These are phyloP conservation scores for Cuculus canorus DNA, from an alignment of 2,797 vertebrate genomes.

Conservation along the genomic window DNA sequence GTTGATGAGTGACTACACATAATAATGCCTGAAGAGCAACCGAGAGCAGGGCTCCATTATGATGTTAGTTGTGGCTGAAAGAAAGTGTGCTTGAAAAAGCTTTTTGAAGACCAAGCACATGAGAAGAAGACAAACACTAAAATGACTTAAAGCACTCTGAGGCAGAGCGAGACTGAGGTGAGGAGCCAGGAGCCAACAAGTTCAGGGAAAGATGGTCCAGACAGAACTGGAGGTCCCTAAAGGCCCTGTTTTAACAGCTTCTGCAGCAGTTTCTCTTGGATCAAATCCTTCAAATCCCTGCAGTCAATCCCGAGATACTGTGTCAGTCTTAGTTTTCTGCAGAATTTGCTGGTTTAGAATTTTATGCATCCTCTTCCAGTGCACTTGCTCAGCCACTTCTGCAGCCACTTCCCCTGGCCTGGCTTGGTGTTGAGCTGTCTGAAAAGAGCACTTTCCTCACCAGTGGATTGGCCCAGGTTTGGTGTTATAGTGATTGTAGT, in stretches of 20 bases:
- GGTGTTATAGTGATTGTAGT: neutral
- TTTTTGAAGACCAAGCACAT: neutral
- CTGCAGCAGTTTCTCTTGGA: neutral
- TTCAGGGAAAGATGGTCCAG: neutral
- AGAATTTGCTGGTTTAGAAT: neutral
- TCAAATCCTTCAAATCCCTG: neutral
- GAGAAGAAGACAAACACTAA: neutral
- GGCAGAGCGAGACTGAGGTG: neutral
- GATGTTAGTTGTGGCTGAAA: neutral
- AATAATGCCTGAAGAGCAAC: neutral
- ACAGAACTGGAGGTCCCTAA: neutral
- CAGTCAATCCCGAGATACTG: neutral
- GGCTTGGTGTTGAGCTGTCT: neutral
- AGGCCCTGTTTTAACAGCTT: neutral
- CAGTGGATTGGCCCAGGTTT: neutral
- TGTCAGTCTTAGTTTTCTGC: neutral
- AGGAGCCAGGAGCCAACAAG: neutral
- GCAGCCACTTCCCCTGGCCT: neutral
- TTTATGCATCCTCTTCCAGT: neutral
- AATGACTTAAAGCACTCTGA: neutral
- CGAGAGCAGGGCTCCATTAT: neutral
- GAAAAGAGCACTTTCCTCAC: neutral
- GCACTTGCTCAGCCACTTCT: neutral
- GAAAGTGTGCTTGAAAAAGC: neutral
- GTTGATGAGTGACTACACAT: neutral